These are phyloP conservation scores for Bombus pyrosoma DNA, from an alignment of 1,140 invertebrate species.

Conservation along the genomic window DNA sequence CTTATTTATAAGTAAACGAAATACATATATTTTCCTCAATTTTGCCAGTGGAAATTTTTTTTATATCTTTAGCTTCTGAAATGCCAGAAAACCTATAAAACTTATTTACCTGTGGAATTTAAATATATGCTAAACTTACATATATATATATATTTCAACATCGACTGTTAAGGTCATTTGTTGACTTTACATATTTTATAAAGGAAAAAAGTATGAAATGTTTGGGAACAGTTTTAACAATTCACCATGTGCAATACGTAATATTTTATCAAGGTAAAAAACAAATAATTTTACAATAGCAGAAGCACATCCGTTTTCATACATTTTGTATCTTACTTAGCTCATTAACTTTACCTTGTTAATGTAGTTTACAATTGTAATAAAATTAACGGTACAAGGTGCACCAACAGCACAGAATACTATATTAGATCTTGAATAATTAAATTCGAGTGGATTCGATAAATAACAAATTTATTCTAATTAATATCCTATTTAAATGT, in stretches of 20 bases:
- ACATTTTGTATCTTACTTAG: constrained; percentile 51
- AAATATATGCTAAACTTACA: too few relatives aligned
- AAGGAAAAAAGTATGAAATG: constrained; percentile 24
- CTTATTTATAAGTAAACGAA: too few relatives aligned
- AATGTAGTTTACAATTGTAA: constrained; percentile 40
- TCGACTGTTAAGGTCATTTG: too few relatives aligned
- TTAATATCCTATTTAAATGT: neutral
- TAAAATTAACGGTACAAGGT: constrained; percentile 38
- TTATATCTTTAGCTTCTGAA: neutral
- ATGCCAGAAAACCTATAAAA: neutral
- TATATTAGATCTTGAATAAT: neutral
- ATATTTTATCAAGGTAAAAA: constrained; percentile 56
- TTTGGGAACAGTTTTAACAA: constrained; percentile 27
- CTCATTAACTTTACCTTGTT: constrained; percentile 10
- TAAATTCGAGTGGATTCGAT: neutral
- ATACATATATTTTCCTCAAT: neutral
- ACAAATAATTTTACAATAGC: constrained; percentile 55
- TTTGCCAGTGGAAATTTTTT: neutral
- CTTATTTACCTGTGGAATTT: neutral
- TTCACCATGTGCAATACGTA: constrained; percentile 47
- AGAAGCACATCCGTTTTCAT: constrained; percentile 42
- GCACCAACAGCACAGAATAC: constrained; percentile 4
- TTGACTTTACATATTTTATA: constrained; percentile 20
- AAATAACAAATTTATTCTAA: neutral
- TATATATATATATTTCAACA: too few relatives aligned